Base-by-base conservation (phyloP, 2,888 invertebrate species). In the Belgica antarctica region DNA sequence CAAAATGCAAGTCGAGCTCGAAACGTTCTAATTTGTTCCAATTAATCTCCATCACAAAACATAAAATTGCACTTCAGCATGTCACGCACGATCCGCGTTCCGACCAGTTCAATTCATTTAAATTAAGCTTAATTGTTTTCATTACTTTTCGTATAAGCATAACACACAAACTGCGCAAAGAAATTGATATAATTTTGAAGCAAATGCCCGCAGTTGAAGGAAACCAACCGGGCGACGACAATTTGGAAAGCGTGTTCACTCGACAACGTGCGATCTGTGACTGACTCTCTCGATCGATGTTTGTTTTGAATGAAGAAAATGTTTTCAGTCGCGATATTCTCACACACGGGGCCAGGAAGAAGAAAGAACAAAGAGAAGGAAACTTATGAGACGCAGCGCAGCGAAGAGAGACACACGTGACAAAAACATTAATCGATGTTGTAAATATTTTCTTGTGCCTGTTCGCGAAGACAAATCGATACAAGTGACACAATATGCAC, bases 391-490 rank as follows among this genome's bases (percentile, higher is more conserved):
- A 59, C 24, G 59, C 22, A n/a, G n/a, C n/a, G n/a, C 22, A n/a
- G 12, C 31, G 46, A 46, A 12, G 17, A 52, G 24, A 52, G n/a
- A 62, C 4, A 19, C 62, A 62, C 31, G 62, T 62, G 62, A 62
- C 62, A 62, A n/a, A 19, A 61, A 28, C 61, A 25, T 28, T 25
- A 61, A 61, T 61, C 28, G 28, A 25, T 61, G 57, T 31, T 31
- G 46, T 46, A n/a, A 46, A 46, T 46, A 46, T 46, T 46, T 10
- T 5, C 10, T 46, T 15, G 5, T 31, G 34, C n/a, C n/a, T n/a
- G n/a, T n/a, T n/a, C n/a, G 19, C n/a, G 62, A 34, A 24, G 28
- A 62, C 62, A 62, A 62, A 62, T 62, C 62, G 62, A 62, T 31
- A n/a, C n/a, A n/a, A n/a, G n/a, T n/a, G n/a, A n/a, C n/a, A n/a